Evolutionary conservation across 2,797 vertebrate species (phyloP), one percentile per base, ranked within the genome.

Genomic region (Eulemur mongoz): DNA sequence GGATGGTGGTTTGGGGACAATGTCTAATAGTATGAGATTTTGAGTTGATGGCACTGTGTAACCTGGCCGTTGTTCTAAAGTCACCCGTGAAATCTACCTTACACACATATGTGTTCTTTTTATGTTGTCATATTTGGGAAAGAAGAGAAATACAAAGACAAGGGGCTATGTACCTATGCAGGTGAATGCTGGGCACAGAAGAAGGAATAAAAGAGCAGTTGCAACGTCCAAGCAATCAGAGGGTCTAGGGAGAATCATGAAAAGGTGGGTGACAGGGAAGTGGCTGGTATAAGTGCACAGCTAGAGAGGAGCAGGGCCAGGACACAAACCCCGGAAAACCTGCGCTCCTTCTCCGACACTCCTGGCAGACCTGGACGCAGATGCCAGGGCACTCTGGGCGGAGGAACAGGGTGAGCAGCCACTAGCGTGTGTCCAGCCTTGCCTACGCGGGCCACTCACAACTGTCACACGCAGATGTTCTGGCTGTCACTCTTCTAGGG

Each of bases 401-500:
- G 69, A 67, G 14, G 35, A 45, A 12, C 0, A 3, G 40, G 18
- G 10, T n/a, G 61, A 83, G 73, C 27, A 22, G 1, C 9, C 5
- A n/a, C 61, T 25, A 35, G 32, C 12, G 0, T 11, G 25, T 1
- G 11, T 35, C 89, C 63, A 78, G 72, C 35, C 61, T 78, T 0
- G 5, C 38, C 32, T 35, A 4, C 38, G 18, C 78, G 54, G 52
- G 57, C 45, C 83, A 23, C 67, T 67, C 73, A 2, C 12, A 45
- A 10, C n/a, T 88, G 90, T 86, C 96, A 91, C 92, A 89, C 50
- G 30, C 43, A 83, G 43, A 81, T 57, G 75, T 35, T 93, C 72
- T 69, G 86, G 73, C 95, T 95, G 85, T 79, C 97, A 93, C 88
- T 94, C 86, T 80, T 40, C 73, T 8, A 12, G 52, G 32, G 23